Conservation (phyloP, 2,797 vertebrate species). For the Tragelaphus oryx region DNA sequence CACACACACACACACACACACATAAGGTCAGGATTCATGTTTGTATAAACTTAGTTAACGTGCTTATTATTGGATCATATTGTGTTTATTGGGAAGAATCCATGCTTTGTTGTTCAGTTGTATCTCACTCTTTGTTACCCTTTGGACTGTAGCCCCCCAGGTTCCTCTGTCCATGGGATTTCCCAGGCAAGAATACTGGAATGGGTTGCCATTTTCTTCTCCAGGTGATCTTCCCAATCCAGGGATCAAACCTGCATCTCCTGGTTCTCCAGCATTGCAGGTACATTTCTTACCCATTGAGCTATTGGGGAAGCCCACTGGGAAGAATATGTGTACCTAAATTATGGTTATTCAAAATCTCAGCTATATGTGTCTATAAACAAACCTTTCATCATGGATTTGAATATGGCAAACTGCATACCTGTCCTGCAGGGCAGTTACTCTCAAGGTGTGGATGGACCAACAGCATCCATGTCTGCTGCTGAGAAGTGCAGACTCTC, state of each 20-base stretch:
- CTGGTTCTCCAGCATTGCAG: not conserved
- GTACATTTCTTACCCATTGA: not conserved
- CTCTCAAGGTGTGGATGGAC: not conserved
- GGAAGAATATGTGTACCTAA: not conserved
- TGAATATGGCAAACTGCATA: not conserved
- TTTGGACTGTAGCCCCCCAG: not conserved
- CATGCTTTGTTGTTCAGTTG: not conserved
- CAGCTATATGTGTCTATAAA: not conserved
- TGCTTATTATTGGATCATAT: not conserved
- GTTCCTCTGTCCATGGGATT: not conserved
- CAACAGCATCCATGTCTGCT: rapidly evolving
- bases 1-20: not conserved
- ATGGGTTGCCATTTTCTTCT: not conserved
- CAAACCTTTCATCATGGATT: not conserved
- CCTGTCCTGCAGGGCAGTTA: rapidly evolving
- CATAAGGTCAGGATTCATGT: not conserved
- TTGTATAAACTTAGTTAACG: not conserved
- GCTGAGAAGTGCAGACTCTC: not conserved
- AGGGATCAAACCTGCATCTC: not conserved
- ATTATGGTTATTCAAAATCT: not conserved
- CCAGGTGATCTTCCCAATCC: not conserved
- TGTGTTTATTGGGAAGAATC: not conserved
- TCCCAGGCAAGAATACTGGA: not conserved
- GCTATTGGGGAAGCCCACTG: not conserved
- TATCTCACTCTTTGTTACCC: not conserved